phyloP scores from a whole-genome alignment of 2,113 vertebrate species.

The Dipodomys spectabilis region DNA sequence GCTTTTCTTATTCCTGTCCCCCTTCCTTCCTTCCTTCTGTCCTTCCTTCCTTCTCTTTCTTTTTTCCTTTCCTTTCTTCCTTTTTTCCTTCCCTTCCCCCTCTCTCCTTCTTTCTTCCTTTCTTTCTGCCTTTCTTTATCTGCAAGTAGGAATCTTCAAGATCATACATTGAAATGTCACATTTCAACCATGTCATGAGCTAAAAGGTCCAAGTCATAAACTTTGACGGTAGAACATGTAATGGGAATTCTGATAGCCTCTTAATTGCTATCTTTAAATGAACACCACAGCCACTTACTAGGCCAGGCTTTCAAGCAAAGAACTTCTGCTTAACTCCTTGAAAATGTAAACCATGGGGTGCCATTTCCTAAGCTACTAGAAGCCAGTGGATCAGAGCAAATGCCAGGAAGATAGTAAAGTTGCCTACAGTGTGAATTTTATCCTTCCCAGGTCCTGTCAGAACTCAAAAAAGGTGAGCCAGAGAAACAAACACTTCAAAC shows the following conservation, averaged over 20 bases:
- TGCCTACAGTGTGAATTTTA: not conserved
- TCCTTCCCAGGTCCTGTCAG: not conserved
- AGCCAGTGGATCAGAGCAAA: conserved; percentile 39
- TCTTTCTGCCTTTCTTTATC: no score
- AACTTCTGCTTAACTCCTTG: conserved; percentile 13
- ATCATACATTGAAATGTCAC: conserved; percentile 41
- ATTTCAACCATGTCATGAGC: conserved; percentile 48
- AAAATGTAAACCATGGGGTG: conserved; percentile 10
- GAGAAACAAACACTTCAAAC: conserved; percentile 15
- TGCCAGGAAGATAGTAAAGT: not conserved
- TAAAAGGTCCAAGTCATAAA: not conserved
- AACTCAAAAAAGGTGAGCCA: not conserved
- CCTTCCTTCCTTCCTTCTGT: not conserved
- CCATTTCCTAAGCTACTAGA: conserved; percentile 32
- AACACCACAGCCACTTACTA: not conserved
- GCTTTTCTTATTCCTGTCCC: no score
- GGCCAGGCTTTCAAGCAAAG: conserved; percentile 13
- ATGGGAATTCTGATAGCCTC: conserved; percentile 6
- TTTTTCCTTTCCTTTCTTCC: no score
- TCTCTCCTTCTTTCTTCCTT: no score
- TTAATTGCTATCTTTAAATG: conserved; percentile 60
- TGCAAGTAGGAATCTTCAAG: not conserved
- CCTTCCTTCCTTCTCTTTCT: not conserved
- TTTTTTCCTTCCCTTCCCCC: no score
- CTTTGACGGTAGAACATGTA: conserved; percentile 46